These are phyloP conservation scores for Drosophila affinis DNA, from an alignment of 2,888 invertebrate genomes.

Conservation along the genomic window DNA sequence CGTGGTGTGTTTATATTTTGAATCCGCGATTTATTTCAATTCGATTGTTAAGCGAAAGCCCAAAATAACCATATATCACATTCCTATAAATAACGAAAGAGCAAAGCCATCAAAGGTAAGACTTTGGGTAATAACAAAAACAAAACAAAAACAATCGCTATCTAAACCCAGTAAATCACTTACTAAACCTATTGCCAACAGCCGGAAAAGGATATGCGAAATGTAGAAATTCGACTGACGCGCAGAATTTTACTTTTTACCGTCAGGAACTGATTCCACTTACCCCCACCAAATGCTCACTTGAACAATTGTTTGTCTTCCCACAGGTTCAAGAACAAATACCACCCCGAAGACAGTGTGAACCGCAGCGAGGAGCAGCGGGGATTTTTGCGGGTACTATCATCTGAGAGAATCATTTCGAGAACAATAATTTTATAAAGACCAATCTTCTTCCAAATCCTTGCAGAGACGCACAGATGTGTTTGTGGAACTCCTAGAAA, in stretches of 20 bases:
- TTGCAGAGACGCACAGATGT: conserved; percentile 92
- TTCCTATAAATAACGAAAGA: conserved; percentile 66
- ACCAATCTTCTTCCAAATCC: background rate
- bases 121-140: conserved; percentile 77
- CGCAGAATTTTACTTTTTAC: background rate
- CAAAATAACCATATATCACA: conserved; percentile 58
- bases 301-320: conserved; percentile 48
- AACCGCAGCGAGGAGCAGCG: conserved; percentile 95
- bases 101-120: conserved; percentile 81
- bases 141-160: conserved; percentile 11
- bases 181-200: conserved; percentile 23
- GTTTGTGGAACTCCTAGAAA: conserved; percentile 92
- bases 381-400: conserved; percentile 89
- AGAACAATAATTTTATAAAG: background rate
- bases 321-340: conserved; percentile 98
- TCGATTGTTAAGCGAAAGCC: conserved; percentile 72
- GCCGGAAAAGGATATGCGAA: conserved; percentile 24
- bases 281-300: background rate
- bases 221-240: conserved; percentile 1
- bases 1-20: conserved; percentile 77
- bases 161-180: conserved; percentile 19
- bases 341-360: conserved; percentile 98
- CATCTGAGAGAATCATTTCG: no score
- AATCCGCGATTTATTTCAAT: conserved; percentile 83
- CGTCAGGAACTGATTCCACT: background rate